Evolutionary conservation across 2,113 vertebrate species (phyloP).

Genomic region (Myiopsitta monachus): DNA sequence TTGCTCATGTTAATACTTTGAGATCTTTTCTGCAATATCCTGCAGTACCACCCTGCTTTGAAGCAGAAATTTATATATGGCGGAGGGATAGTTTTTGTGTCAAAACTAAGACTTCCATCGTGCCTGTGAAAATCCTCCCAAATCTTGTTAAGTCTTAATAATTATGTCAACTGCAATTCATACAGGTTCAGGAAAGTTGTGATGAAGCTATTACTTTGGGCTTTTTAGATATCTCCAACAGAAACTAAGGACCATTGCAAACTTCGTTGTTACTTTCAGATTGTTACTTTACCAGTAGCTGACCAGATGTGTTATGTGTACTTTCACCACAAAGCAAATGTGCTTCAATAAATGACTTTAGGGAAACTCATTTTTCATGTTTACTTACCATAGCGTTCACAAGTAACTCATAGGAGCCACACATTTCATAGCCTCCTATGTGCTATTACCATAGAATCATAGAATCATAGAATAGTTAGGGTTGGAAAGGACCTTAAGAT

Average conservation of each 20-base stretch:
- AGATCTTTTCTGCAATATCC: neutral
- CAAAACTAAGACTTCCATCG: neutral
- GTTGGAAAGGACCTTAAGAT: neutral
- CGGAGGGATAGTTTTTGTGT: neutral
- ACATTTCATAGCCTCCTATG: neutral
- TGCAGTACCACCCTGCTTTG: neutral
- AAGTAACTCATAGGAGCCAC: neutral
- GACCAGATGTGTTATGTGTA: neutral
- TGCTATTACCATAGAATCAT: neutral
- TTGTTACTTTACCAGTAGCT: neutral
- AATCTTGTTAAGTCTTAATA: fast-evolving
- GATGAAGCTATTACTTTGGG: neutral
- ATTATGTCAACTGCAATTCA: neutral
- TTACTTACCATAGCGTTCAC: neutral
- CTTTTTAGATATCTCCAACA: neutral
- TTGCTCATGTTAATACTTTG: neutral
- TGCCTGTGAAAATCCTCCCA: neutral
- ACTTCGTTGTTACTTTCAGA: neutral
- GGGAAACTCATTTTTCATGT: neutral
- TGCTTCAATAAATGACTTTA: neutral
- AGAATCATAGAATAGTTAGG: neutral
- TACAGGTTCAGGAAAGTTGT: neutral
- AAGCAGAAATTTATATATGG: neutral
- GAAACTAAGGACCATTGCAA: neutral
- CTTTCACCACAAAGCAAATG: neutral